Base-by-base conservation (phyloP, 2,113 vertebrate genomes). In the Mixornis gularis region DNA sequence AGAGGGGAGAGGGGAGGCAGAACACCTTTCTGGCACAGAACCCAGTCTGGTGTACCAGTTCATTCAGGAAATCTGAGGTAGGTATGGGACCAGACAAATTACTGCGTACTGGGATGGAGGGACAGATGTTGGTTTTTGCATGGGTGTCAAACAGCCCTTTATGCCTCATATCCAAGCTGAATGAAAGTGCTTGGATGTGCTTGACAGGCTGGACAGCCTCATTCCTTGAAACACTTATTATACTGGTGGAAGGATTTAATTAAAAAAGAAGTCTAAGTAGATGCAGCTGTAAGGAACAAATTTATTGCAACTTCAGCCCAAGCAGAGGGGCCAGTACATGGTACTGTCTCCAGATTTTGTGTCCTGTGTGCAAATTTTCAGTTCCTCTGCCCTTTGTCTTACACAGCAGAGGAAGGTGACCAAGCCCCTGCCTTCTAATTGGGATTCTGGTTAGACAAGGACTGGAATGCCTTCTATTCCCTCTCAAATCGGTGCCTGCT, bases 291-390 rank as follows among this genome's bases (percentile, higher is more conserved):
- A n/a, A 79, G 49, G 13, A 46, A 3, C 5, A 69, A 63, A 9
- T 1, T 40, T 40, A 21, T 7, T 73, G 24, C 17, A 76, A 6
- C 18, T 46, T 55, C 21, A 60, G 7, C 21, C 17, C 18, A 58
- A 80, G 25, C 16, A 69, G 52, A 70, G 59, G 0, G 0, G 5
- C 15, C 1, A 3, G 6, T 3, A 7, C 0, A 0, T 19, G 7
- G 7, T 32, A 12, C 11, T 41, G 16, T n/a, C 27, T 49, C 20
- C 18, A 19, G 5, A 32, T 63, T 55, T 85, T 32, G 36, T 3
- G 6, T 1, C 1, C 6, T 44, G 3, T 6, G 18, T 17, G 26
- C 19, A 66, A 90, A 41, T 12, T 10, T 70, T 20, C 20, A 13
- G 9, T 26, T 73, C 26, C 8, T 13, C 12, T 1, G 0, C 12